phyloP scores from a whole-genome alignment of 1,140 invertebrate species.

The Bathynomus jamesi region DNA sequence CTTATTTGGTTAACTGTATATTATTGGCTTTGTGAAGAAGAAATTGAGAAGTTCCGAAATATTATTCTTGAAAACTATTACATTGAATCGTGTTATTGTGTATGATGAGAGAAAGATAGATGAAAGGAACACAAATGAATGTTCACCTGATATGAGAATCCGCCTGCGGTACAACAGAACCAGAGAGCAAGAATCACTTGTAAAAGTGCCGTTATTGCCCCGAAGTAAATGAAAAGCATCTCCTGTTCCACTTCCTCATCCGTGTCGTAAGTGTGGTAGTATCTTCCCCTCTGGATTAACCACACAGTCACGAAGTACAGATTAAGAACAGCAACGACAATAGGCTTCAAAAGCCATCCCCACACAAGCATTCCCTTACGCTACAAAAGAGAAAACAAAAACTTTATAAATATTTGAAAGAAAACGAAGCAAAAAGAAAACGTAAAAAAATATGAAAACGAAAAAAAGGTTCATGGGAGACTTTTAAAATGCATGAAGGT shows the following conservation, averaged over 20 bases:
- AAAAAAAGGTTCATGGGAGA: no score
- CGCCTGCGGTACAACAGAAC: slow-evolving; percentile 23
- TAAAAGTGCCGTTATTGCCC: slow-evolving; percentile 8
- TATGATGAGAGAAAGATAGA: no score
- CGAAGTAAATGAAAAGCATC: slow-evolving; percentile 15
- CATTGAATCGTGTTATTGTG: no score
- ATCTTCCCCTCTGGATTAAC: slow-evolving; percentile 19
- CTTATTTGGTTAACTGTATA: no score
- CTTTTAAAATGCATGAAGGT: no score
- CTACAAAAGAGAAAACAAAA: background rate
- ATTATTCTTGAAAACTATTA: no score
- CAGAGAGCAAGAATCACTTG: slow-evolving; percentile 20
- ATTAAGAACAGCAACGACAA: slow-evolving; percentile 22
- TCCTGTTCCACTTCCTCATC: slow-evolving; percentile 25
- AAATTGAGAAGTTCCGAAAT: no score
- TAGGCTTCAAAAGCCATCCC: slow-evolving; percentile 27
- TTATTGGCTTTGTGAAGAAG: no score
- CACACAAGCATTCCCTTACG: slow-evolving; percentile 10
- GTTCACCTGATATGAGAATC: slow-evolving; percentile 24
- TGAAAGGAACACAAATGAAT: no score
- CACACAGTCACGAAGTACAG: slow-evolving; percentile 23
- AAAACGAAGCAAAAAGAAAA: background rate
- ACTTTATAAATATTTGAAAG: background rate
- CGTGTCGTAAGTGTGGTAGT: slow-evolving; percentile 31
- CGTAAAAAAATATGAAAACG: background rate